Evolutionary conservation across 2,888 invertebrate species (phyloP), one percentile per base, ranked within the genome.

Genomic region (Gastrophysa polygoni): DNA sequence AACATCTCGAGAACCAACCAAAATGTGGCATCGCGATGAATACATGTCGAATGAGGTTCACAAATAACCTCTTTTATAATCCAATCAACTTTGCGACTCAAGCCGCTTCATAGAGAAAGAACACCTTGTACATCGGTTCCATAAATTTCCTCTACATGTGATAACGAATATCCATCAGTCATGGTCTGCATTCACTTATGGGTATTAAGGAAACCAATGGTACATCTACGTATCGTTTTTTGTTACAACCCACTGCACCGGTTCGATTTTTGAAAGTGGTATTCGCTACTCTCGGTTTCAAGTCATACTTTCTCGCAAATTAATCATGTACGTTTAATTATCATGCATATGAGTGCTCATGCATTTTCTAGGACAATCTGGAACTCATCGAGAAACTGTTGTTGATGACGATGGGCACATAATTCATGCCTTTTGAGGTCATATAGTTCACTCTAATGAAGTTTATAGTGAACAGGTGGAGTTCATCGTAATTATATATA

Each of bases 211-310:
- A 24, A 24, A n/a, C n/a, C n/a, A n/a, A n/a, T 24, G 4, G 24
- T 24, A 24, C 7, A 44, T 34, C 50, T 32, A 52, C 47, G 57
- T 57, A 47, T 43, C 58, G 43, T 21, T 58, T 52, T 63, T 63
- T 47, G 59, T 59, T 46, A 49, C 56, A 55, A 54, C 28, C 38
- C n/a, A 44, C n/a, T 59, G 55, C 43, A 52, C 20, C n/a, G 21
- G 49, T 24, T 32, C 29, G 18, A 46, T 59, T 49, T 63, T 63
- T 59, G 51, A 63, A 63, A 63, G 61, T 61, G 14, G 50, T 52
- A 60, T 50, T 61, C 32, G 34, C 49, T 49, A 56, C 17, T 49
- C 29, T 50, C 49, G 55, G 43, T 48, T 56, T 49, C 18, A 18
- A n/a, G 28, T 55, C 55, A 49, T 18, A 44, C 49, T 56, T 60